Base-by-base conservation (phyloP, 1,140 invertebrate species). In the Zaprionus nigranus region DNA sequence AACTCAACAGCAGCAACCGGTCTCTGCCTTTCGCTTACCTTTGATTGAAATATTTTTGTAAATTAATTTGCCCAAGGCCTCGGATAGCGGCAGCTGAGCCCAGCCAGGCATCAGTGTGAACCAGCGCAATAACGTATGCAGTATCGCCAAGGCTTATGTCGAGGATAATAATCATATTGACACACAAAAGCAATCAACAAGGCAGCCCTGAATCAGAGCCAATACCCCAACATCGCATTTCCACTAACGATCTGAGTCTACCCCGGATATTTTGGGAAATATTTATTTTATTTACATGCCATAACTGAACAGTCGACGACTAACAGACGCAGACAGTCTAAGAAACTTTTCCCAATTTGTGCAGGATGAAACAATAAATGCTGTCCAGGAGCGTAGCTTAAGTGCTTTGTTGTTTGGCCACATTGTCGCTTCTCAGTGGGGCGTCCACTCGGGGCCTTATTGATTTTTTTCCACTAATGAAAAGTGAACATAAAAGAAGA, bases 391-490 rank as follows among this genome's bases (percentile, higher is more conserved):
- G 53, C 54, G 75, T 76, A 70, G 66, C 46, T 66, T 15, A 53
- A 60, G 75, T 62, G 69, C 58, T 70, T 30, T 30, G n/a, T 30
- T 63, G 30, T 57, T 63, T 46, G 34, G 12, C 43, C 43, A 20
- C 24, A 61, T 63, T 15, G 64, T 46, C 43, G n/a, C 38, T 28
- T 3, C 28, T 15, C 22, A 49, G 40, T 59, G 15, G 38, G n/a
- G 51, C 26, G 30, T 34, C 67, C 17, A 40, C 51, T 53, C 49
- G 56, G 30, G 40, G 15, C 54, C 51, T 69, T 86, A 90, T 90
- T 90, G 85, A 90, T 90, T 90, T 90, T 90, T 90, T 79, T 82
- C 90, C 71, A 90, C 85, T 90, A 90, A 90, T 90, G 85, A 90
- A 90, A 90, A 85, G 81, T 84, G 85, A 85, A 85, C 81, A 90